Evolutionary conservation across 2,888 invertebrate species (phyloP).

Genomic region (Zhengitettix transpicula): DNA sequence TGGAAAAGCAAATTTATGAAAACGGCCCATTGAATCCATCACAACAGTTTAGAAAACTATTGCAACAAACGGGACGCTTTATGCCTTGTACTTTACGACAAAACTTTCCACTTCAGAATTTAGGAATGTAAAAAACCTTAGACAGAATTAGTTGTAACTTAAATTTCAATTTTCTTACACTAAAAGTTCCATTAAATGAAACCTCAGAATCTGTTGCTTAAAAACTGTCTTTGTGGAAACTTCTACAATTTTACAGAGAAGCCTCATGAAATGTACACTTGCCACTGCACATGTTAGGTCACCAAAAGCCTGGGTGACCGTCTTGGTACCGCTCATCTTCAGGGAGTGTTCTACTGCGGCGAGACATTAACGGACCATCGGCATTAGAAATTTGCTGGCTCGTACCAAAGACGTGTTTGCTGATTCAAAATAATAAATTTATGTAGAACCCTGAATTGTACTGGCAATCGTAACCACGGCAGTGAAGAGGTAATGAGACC

Average conservation of each 20-base stretch:
- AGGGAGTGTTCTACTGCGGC: too few relatives aligned
- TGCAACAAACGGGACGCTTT: neutral
- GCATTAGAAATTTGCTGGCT: too few relatives aligned
- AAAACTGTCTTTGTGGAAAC: neutral
- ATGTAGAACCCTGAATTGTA: too few relatives aligned
- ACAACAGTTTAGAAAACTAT: slow-evolving; percentile 20
- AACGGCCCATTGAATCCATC: neutral
- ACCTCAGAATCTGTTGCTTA: slow-evolving; percentile 8
- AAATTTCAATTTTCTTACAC: slow-evolving; percentile 2
- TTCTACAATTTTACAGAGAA: neutral
- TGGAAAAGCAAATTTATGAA: neutral
- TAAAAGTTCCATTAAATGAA: slow-evolving; percentile 6
- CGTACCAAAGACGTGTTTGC: too few relatives aligned
- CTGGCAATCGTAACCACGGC: too few relatives aligned
- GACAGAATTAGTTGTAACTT: slow-evolving; percentile 6
- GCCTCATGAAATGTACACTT: slow-evolving; percentile 1
- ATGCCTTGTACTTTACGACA: slow-evolving; percentile 1
- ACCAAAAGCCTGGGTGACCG: too few relatives aligned
- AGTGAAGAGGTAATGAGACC: too few relatives aligned
- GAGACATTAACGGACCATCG: too few relatives aligned
- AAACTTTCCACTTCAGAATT: slow-evolving; percentile 1
- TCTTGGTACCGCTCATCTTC: too few relatives aligned
- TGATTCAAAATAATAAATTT: too few relatives aligned
- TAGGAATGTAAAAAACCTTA: slow-evolving; percentile 13
- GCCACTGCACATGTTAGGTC: neutral